Percentiles rank a stretch among this genome's conserved stretches.
These are phyloP conservation scores for Vesta saturnalis DNA, from an alignment of 2,888 invertebrate species.

Conservation along the genomic window DNA sequence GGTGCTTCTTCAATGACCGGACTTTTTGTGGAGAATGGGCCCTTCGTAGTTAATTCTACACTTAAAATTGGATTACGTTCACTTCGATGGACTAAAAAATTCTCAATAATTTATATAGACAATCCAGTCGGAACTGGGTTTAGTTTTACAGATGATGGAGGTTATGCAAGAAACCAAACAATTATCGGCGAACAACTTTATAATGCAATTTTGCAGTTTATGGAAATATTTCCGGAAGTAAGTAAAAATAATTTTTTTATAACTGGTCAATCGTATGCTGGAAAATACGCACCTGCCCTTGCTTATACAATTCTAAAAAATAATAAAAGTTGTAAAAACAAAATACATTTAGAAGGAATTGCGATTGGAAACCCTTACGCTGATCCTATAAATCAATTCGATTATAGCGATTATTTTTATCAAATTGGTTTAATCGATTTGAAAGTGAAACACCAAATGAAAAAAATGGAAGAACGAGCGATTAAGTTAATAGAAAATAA, in stretches of 20 bases:
- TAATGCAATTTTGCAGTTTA: too few relatives aligned
- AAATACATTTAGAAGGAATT: too few relatives aligned
- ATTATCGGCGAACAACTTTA: constrained; percentile 64
- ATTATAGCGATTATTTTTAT: too few relatives aligned
- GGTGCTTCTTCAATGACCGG: constrained; percentile 67
- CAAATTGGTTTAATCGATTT: too few relatives aligned
- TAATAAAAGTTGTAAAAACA: constrained; percentile 55
- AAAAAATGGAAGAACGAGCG: constrained; percentile 66
- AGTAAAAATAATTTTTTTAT: constrained; percentile 67
- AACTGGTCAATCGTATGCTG: constrained; percentile 72
- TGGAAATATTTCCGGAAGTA: constrained; percentile 67
- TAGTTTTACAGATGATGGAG: constrained; percentile 68
- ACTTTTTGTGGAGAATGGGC: constrained; percentile 70
- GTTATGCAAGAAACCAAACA: neutral
- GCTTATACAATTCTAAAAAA: constrained; percentile 65
- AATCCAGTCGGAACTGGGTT: too few relatives aligned
- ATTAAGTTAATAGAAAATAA: too few relatives aligned
- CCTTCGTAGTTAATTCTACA: constrained; percentile 63
- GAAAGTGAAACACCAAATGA: too few relatives aligned
- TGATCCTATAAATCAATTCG: constrained; percentile 64
- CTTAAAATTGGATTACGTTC: neutral
- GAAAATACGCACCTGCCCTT: constrained; percentile 66
- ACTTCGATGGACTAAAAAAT: constrained; percentile 56
- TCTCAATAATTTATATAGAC: too few relatives aligned
- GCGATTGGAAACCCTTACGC: constrained; percentile 66